A percentile compares a stretch with the other conserved stretches of the same genome.
These are phyloP conservation scores for Argyra leucocephala DNA, from an alignment of 2,888 invertebrate genomes.

Conservation along the genomic window DNA sequence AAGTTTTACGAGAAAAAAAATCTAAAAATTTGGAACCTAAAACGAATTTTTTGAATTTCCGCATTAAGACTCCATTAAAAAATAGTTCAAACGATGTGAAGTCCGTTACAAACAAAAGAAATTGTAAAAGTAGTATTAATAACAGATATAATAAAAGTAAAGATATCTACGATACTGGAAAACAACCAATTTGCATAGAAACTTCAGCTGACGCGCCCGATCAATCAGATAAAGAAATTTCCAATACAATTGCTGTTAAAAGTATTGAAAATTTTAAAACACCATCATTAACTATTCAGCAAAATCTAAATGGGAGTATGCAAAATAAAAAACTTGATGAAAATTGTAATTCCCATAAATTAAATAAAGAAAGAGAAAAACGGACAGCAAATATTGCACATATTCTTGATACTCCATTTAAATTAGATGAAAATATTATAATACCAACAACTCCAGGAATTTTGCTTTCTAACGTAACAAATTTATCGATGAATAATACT, in stretches of 20 bases:
- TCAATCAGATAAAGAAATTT: too few species aligned
- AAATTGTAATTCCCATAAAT: neutral
- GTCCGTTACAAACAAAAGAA: too few species aligned
- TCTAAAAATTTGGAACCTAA: conserved; percentile 11
- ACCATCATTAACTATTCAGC: neutral
- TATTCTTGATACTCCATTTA: conserved; percentile 52
- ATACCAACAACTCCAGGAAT: conserved; percentile 51
- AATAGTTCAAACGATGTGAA: neutral
- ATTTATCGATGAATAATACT: conserved; percentile 32
- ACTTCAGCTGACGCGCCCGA: too few species aligned
- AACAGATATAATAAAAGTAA: too few species aligned
- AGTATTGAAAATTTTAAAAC: neutral
- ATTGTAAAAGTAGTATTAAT: too few species aligned
- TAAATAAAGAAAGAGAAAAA: conserved; percentile 23
- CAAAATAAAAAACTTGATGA: conserved; percentile 17
- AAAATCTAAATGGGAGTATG: conserved; percentile 4
- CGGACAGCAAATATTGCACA: conserved; percentile 32
- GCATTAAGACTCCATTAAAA: conserved; percentile 15
- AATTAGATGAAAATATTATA: conserved; percentile 44
- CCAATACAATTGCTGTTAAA: too few species aligned
- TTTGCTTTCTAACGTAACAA: conserved; percentile 42
- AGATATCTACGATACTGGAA: too few species aligned
- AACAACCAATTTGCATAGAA: too few species aligned
- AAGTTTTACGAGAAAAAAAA: neutral
- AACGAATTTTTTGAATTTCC: conserved; percentile 15